Evolutionary conservation across 2,113 vertebrate genomes (phyloP).

Genomic region (Blennius ocellaris): DNA sequence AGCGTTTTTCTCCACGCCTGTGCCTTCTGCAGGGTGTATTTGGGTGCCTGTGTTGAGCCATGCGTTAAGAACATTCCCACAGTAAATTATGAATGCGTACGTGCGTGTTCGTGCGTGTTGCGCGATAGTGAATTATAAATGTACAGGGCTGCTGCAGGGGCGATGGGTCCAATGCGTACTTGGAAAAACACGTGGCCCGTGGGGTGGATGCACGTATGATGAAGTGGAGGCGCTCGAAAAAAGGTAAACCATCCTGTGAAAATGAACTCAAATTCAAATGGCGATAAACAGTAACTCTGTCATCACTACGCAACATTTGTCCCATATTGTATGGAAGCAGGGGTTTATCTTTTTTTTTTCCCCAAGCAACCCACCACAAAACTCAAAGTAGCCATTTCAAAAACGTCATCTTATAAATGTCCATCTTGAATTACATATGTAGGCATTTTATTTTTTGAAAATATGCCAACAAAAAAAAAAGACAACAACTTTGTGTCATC

Average conservation of each 20-base stretch:
- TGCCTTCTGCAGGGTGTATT: constrained; percentile 59
- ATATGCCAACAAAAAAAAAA: background rate
- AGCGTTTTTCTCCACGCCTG: constrained; percentile 25
- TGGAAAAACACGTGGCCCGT: constrained; percentile 31
- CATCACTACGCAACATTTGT: background rate
- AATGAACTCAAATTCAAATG: background rate
- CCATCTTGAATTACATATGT: constrained; percentile 19
- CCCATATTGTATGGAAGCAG: background rate
- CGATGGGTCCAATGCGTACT: constrained; percentile 64
- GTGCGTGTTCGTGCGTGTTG: constrained; percentile 41
- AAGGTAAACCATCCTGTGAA: background rate
- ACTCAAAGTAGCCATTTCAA: background rate
- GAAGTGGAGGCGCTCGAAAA: background rate
- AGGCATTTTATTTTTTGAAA: constrained; percentile 26
- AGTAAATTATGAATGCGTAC: constrained; percentile 80
- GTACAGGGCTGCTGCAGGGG: constrained; percentile 56
- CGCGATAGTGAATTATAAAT: constrained; percentile 77
- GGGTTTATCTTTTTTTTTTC: too few species aligned
- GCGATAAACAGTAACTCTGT: background rate
- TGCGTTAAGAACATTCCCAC: constrained; percentile 81
- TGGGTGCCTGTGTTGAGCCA: constrained; percentile 73
- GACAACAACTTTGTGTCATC: background rate
- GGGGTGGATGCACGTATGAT: constrained; percentile 15
- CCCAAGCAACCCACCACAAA: too few species aligned
- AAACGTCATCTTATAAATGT: background rate